Conservation (phyloP, 2,888 invertebrate species). For the Cantharis lateralis region DNA sequence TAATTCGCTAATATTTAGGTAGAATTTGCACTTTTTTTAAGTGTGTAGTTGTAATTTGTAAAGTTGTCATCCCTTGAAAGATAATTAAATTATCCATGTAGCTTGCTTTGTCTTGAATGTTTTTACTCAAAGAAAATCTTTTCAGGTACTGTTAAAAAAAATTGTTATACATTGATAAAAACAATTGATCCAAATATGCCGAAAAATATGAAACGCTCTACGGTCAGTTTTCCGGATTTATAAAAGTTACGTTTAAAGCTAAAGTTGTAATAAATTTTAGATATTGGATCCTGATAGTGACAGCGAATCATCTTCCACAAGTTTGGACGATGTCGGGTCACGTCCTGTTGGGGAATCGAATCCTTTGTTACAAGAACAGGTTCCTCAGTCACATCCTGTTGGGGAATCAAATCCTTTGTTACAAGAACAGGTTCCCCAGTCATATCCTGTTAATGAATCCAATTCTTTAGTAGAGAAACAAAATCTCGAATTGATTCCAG, state of each 20-base stretch:
- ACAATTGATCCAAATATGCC: neutral
- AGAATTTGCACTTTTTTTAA: no score
- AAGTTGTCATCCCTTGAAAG: no score
- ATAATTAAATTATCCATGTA: no score
- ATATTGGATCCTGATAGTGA: neutral
- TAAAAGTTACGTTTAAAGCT: neutral
- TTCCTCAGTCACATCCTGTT: neutral
- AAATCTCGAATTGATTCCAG: neutral
- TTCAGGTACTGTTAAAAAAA: neutral
- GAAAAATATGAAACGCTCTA: neutral
- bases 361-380: neutral
- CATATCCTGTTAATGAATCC: neutral
- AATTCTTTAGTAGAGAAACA: neutral
- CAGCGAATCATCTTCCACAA: neutral
- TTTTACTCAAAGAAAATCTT: neutral
- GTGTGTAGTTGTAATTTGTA: no score
- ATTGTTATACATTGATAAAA: neutral
- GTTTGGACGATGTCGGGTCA: neutral
- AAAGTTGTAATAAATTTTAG: neutral
- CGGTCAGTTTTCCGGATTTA: neutral
- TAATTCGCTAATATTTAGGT: no score
- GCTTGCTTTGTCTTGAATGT: no score
- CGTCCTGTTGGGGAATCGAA: neutral
- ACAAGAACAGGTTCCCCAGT: neutral
- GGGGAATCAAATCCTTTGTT: neutral